Conservation (phyloP, 2,888 invertebrate species). For the Drosophila prostipennis region DNA sequence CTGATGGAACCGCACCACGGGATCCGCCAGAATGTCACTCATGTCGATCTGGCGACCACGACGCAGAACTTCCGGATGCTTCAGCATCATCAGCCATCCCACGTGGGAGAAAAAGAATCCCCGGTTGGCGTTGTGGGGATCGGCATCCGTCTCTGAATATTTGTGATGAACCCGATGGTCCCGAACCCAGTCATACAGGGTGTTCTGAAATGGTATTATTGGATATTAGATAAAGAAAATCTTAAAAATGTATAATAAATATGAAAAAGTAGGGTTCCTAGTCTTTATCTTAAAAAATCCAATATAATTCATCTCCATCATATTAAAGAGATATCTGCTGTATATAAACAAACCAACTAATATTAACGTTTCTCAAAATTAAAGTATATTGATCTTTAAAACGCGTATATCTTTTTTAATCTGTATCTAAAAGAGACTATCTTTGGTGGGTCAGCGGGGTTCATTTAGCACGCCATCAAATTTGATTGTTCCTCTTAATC, state of each 20-base stretch:
- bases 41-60: conserved; percentile 93
- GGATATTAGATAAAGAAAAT: not conserved
- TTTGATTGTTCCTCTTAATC: conserved; percentile 26
- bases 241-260: not conserved
- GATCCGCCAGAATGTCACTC: conserved; percentile 91
- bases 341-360: no score
- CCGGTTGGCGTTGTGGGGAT: conserved; percentile 91
- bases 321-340: no score
- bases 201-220: conserved; percentile 87
- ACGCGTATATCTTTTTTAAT: not conserved
- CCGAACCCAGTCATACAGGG: conserved; percentile 93
- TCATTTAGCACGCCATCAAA: conserved; percentile 31
- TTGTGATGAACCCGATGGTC: conserved; percentile 93
- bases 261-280: not conserved
- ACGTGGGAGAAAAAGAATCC: conserved; percentile 97
- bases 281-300: no score
- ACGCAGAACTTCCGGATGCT: conserved; percentile 92
- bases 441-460: conserved; percentile 24
- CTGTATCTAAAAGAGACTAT: conserved; percentile 6
- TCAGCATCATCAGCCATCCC: conserved; percentile 95
- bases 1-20: conserved; percentile 91
- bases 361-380: not conserved
- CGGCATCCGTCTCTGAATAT: conserved; percentile 92
- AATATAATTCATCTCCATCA: no score
- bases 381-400: not conserved